These are phyloP conservation scores for Drosophila paracracens DNA, from an alignment of 2,888 invertebrate genomes.

Conservation along the genomic window DNA sequence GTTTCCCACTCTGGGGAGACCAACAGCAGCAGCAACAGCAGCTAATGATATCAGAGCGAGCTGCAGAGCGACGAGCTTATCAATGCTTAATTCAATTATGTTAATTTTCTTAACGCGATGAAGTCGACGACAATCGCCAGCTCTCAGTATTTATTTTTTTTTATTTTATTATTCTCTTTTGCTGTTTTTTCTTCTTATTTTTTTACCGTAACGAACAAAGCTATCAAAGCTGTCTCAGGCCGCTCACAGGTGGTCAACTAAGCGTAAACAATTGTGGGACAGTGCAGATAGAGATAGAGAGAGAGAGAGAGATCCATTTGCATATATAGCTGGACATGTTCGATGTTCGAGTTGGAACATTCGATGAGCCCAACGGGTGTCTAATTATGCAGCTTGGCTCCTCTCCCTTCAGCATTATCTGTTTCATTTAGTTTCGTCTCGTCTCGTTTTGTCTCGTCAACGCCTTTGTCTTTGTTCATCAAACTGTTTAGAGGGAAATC, in stretches of 20 bases:
- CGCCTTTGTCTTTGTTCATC: slow-evolving; percentile 71
- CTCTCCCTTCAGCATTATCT: neutral
- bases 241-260: slow-evolving; percentile 82
- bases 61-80: slow-evolving; percentile 65
- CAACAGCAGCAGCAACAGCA: slow-evolving; percentile 27
- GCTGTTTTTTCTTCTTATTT: slow-evolving; percentile 22
- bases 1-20: slow-evolving; percentile 1
- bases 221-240: slow-evolving; percentile 56
- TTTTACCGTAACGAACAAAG: slow-evolving; percentile 53
- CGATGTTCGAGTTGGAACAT: slow-evolving; percentile 10
- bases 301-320: slow-evolving; percentile 38
- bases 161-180: slow-evolving; percentile 11
- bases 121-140: slow-evolving; percentile 53
- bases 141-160: slow-evolving; percentile 29
- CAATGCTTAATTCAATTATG: slow-evolving; percentile 80
- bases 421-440: slow-evolving; percentile 16
- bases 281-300: neutral
- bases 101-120: slow-evolving; percentile 57
- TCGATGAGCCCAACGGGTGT: slow-evolving; percentile 56
- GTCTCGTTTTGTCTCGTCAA: slow-evolving; percentile 42
- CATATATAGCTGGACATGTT: slow-evolving; percentile 49
- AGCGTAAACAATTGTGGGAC: slow-evolving; percentile 80
- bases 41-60: slow-evolving; percentile 66
- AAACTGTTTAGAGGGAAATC: slow-evolving; percentile 78
- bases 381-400: slow-evolving; percentile 74